Evolutionary conservation across 2,888 invertebrate species (phyloP).

Genomic region (Crocallis elinguaria): DNA sequence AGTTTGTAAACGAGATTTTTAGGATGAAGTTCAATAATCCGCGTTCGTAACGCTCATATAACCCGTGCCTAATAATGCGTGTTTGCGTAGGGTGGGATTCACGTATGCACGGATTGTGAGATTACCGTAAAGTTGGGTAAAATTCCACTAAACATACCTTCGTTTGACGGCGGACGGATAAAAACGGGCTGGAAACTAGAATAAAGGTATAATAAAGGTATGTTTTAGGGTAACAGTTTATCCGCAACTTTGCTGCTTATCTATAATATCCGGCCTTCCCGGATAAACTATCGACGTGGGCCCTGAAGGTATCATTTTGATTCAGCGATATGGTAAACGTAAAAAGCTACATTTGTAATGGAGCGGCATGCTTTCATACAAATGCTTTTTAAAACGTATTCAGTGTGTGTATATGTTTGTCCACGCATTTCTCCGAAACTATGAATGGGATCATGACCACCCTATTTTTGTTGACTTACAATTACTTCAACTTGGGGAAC

Average conservation of each 20-base stretch:
- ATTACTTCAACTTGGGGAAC: too few species aligned
- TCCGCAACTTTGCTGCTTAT: constrained; percentile 18
- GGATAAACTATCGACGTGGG: constrained; percentile 3
- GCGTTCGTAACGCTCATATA: background rate
- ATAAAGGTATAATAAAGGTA: background rate
- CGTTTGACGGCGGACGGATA: constrained; percentile 17
- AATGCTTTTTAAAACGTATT: too few species aligned
- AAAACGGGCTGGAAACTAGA: constrained; percentile 16
- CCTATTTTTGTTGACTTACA: too few species aligned
- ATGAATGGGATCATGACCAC: too few species aligned
- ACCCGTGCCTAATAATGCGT: background rate
- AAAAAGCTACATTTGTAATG: background rate
- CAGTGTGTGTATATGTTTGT: too few species aligned
- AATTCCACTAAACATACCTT: constrained; percentile 18
- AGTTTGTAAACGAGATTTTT: too few species aligned
- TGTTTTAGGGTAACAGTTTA: constrained; percentile 8
- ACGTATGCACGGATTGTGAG: constrained; percentile 14
- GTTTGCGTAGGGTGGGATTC: constrained; percentile 17
- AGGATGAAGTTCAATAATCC: background rate
- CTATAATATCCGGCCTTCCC: constrained; percentile 12
- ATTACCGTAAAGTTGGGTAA: constrained; percentile 17
- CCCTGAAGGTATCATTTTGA: background rate
- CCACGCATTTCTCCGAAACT: too few species aligned
- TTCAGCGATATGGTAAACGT: background rate
- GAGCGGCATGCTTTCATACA: too few species aligned